Conservation (phyloP, 2,888 invertebrate species). For the Chrysina gloriosa region DNA sequence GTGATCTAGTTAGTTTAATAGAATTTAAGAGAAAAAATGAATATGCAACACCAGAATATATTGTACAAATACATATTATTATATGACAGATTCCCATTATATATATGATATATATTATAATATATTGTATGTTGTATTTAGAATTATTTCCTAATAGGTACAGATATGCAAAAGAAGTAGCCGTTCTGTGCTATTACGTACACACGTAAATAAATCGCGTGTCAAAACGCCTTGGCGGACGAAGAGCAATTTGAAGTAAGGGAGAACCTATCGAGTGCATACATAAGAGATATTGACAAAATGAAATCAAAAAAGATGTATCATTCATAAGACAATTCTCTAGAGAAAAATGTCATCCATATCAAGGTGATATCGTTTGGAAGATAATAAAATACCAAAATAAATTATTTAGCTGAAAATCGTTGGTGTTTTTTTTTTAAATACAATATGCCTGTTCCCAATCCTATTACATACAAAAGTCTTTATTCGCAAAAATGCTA, state of each 20-base stretch:
- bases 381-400: conserved; percentile 51
- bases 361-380: conserved; percentile 63
- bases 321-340: conserved; percentile 36
- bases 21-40: conserved; percentile 46
- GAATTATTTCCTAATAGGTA: conserved; percentile 45
- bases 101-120: conserved; percentile 50
- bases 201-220: too few relatives aligned
- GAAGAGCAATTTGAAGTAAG: too few relatives aligned
- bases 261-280: background rate
- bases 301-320: conserved; percentile 30
- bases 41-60: conserved; percentile 62
- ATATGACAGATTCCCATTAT: conserved; percentile 43
- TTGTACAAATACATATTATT: conserved; percentile 61
- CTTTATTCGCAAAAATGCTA: too few relatives aligned
- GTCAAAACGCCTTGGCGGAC: too few relatives aligned
- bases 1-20: conserved; percentile 57
- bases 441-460: too few relatives aligned
- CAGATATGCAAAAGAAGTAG: conserved; percentile 4
- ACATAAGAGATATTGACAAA: background rate
- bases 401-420: conserved; percentile 42
- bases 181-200: too few relatives aligned
- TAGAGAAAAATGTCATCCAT: conserved; percentile 52
- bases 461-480: too few relatives aligned
- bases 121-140: conserved; percentile 63
- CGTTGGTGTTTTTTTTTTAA: conserved; percentile 6